Evolutionary conservation across 1,140 invertebrate species (phyloP).

Genomic region (Gerris buenoi): DNA sequence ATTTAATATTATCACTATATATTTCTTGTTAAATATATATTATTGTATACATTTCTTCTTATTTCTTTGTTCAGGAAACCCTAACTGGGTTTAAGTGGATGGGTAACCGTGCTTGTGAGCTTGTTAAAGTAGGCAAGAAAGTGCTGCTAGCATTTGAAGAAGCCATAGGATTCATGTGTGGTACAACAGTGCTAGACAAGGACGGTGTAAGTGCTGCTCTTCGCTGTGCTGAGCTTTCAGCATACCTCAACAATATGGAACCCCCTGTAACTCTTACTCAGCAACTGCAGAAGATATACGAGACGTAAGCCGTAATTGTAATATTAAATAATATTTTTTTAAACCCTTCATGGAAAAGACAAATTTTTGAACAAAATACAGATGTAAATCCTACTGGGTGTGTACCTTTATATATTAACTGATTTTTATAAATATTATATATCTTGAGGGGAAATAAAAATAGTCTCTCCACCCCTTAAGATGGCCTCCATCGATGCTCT

Average conservation of each 20-base stretch:
- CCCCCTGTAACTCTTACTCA: slow-evolving; percentile 47
- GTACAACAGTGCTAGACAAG: slow-evolving; percentile 74
- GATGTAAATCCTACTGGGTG: too few relatives aligned
- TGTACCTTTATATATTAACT: too few relatives aligned
- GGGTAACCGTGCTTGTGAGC: slow-evolving; percentile 73
- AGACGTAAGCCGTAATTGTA: slow-evolving; percentile 17
- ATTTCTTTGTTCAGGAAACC: slow-evolving; percentile 77
- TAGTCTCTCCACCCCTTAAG: too few relatives aligned
- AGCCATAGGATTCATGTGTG: slow-evolving; percentile 91
- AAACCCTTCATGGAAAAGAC: too few relatives aligned
- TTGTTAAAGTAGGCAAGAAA: slow-evolving; percentile 44
- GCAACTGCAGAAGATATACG: slow-evolving; percentile 70
- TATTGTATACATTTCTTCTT: too few relatives aligned
- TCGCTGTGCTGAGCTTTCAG: slow-evolving; percentile 59
- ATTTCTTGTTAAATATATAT: too few relatives aligned
- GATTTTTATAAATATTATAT: too few relatives aligned
- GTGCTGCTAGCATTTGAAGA: slow-evolving; percentile 93
- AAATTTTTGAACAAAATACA: too few relatives aligned
- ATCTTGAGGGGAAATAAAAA: too few relatives aligned
- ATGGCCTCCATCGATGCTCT: too few relatives aligned
- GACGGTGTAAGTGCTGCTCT: slow-evolving; percentile 83
- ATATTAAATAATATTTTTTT: too few relatives aligned
- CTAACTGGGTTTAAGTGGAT: slow-evolving; percentile 99
- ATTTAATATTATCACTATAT: too few relatives aligned
- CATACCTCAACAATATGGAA: slow-evolving; percentile 43